A percentile compares a stretch with the other conserved stretches of the same genome.
Evolutionary conservation across 2,113 vertebrate species (phyloP).

Genomic region (Gopherus flavomarginatus): DNA sequence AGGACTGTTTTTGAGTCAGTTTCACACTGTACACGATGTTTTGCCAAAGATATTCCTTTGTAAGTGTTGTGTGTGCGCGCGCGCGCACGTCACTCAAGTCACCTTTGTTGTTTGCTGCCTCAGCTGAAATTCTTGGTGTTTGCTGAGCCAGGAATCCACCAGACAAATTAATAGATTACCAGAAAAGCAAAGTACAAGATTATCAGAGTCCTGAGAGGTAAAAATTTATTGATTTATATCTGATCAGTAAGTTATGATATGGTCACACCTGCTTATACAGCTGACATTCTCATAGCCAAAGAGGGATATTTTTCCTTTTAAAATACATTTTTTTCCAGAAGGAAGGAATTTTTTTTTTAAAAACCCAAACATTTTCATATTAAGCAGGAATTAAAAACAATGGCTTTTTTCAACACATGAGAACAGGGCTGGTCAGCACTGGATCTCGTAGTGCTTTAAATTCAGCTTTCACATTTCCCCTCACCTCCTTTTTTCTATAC

Average conservation of each 20-base stretch:
- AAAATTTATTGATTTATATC: constrained; percentile 78
- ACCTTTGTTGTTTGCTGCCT: constrained; percentile 28
- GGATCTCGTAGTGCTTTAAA: constrained; percentile 50
- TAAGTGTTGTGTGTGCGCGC: neutral
- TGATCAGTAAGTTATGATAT: constrained; percentile 78
- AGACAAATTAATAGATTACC: neutral
- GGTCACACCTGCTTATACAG: constrained; percentile 74
- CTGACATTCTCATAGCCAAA: constrained; percentile 79
- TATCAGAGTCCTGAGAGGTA: constrained; percentile 77
- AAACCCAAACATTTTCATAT: constrained; percentile 62
- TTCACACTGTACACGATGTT: neutral
- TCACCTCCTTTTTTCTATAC: neutral
- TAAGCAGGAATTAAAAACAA: constrained; percentile 77
- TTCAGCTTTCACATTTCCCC: constrained; percentile 4
- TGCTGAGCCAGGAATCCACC: constrained; percentile 47
- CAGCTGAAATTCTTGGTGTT: constrained; percentile 49
- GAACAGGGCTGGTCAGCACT: constrained; percentile 67
- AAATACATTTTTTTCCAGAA: constrained; percentile 77
- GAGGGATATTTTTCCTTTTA: constrained; percentile 69
- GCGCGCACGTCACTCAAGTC: neutral
- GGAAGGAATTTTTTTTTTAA: constrained; percentile 60
- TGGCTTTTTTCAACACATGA: constrained; percentile 60
- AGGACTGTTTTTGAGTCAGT: neutral
- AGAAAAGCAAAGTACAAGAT: constrained; percentile 42
- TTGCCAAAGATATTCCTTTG: neutral